phyloP scores from a whole-genome alignment of 2,888 invertebrate genomes.

The Philereme transversata region DNA sequence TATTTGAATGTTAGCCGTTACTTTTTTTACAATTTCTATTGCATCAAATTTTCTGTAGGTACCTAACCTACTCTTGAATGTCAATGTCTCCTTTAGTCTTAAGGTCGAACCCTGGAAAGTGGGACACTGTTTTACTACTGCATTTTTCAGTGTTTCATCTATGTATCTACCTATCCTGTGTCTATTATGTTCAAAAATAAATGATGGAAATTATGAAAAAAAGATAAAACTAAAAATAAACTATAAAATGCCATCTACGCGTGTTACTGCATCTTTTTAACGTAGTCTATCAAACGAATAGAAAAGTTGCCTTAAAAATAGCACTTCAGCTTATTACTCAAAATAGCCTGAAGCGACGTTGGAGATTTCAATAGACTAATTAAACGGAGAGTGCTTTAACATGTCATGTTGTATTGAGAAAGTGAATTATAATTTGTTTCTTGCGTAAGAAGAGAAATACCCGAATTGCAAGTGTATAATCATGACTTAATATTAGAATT shows the following conservation, averaged over 20 bases:
- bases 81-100: no score
- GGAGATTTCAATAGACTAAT: constrained; percentile 47
- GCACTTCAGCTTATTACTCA: constrained; percentile 46
- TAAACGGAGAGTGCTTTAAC: constrained; percentile 50
- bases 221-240: no score
- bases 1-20: no score
- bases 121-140: no score
- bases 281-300: constrained; percentile 15
- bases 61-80: no score
- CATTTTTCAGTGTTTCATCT: no score
- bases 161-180: no score
- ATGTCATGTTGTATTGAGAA: constrained; percentile 37
- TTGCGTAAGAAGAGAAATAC: constrained; percentile 21
- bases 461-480: constrained; percentile 8
- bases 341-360: constrained; percentile 42
- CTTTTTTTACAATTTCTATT: no score
- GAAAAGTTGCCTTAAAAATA: constrained; percentile 45
- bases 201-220: no score
- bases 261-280: constrained; percentile 17
- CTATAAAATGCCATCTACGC: constrained; percentile 1
- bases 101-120: no score
- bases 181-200: no score
- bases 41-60: no score
- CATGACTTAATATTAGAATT: constrained; percentile 3
- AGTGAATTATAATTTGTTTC: constrained; percentile 27